phyloP scores from a whole-genome alignment of 2,888 invertebrate genomes.

The Agriopis aurantiaria region DNA sequence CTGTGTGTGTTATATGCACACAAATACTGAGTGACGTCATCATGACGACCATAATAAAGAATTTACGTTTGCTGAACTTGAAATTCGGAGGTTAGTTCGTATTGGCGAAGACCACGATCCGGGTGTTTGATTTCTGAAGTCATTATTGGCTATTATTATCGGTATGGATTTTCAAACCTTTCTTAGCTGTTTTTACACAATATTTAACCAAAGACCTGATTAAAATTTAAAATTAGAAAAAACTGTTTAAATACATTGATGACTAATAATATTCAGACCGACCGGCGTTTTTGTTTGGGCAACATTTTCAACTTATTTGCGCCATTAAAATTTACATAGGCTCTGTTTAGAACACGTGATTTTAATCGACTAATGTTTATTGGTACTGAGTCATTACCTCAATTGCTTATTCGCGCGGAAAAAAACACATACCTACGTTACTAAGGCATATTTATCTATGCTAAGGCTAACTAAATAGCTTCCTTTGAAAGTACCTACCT shows the following conservation, averaged over 20 bases:
- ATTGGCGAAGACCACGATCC: not conserved
- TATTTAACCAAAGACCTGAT: not conserved
- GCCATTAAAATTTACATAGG: not conserved
- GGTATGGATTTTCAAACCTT: not conserved
- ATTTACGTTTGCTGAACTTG: constrained; percentile 57
- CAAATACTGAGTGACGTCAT: constrained; percentile 46
- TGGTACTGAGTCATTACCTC: not conserved
- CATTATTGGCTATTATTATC: not conserved
- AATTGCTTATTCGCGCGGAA: not conserved
- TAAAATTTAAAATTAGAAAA: not conserved
- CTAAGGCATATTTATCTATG: too few relatives aligned
- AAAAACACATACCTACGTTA: not conserved
- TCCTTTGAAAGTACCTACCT: not conserved
- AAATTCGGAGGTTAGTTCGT: constrained; percentile 66
- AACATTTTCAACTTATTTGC: not conserved
- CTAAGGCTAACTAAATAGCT: too few relatives aligned
- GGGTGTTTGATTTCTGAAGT: not conserved
- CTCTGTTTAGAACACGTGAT: too few relatives aligned
- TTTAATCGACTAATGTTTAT: too few relatives aligned
- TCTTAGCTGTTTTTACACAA: not conserved
- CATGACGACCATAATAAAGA: constrained; percentile 56
- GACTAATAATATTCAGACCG: not conserved
- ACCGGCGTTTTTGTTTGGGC: not conserved
- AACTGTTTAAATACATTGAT: not conserved
- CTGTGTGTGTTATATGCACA: constrained; percentile 19